Evolutionary conservation across 2,888 invertebrate genomes (phyloP), one percentile per base, ranked within the genome.

Genomic region (Melieria picta): DNA sequence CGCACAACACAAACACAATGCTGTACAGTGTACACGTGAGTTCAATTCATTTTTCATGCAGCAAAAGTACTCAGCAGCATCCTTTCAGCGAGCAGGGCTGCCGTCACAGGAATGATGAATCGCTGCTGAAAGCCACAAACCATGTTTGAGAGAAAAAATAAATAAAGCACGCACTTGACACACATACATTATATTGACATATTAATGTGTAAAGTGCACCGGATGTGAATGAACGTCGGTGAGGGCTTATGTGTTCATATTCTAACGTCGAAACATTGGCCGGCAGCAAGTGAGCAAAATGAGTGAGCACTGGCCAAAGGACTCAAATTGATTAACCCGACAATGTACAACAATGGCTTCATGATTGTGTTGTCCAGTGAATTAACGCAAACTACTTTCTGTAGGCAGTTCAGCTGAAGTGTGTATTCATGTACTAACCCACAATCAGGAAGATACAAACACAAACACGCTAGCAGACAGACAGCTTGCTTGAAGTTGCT

Each of bases 281-380:
- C 30, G 30, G 2, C 30, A 30, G 30, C 30, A 30, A 30, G 30
- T 30, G 30, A 30, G 30, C 3, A 30, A 30, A 30, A 30, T 30
- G 30, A 30, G 30, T 30, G 30, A 30, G 3, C 30, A 30, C 30
- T 30, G 30, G 30, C 30, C 30, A 30, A 30, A 56, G 55, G 55
- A 13, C 7, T 5, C 6, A 48, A 63, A 63, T 30, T 30, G 30
- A 30, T 30, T 30, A 30, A 30, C 30, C 30, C 30, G 30, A 30
- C 3, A 63, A 42, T 42, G 4, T 11, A 50, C 30, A 16, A 64
- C 64, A 64, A 64, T 64, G 16, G 52, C 64, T 64, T 52, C n/a
- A 43, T 16, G 64, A 64, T 52, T 64, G 52, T 6, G n/a, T 9
- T 64, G 47, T 56, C 5, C 4, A 56, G 56, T 56, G 56, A 56